Evolutionary conservation across 1,140 invertebrate genomes (phyloP).

Genomic region (Meloidogyne hapla): DNA sequence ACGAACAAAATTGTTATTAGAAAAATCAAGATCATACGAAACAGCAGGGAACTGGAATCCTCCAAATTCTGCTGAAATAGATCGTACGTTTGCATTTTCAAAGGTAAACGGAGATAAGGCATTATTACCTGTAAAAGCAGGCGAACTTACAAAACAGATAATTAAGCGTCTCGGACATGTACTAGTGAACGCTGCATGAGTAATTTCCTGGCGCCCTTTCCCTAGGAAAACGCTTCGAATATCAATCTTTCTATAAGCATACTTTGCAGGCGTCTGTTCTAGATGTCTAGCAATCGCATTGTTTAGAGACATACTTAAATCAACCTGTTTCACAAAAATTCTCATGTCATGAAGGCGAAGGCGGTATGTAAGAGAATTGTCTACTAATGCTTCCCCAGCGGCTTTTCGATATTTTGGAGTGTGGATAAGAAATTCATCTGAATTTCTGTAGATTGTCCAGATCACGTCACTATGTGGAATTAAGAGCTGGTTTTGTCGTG

Average conservation of each 20-base stretch:
- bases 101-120: slow-evolving; percentile 33
- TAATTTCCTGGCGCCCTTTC: slow-evolving; percentile 26
- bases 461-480: too few relatives aligned
- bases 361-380: neutral
- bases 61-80: slow-evolving; percentile 23
- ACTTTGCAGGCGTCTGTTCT: slow-evolving; percentile 20
- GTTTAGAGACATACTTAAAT: slow-evolving; percentile 33
- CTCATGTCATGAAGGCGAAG: slow-evolving; percentile 20
- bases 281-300: slow-evolving; percentile 23
- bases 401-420: too few relatives aligned
- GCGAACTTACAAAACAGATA: slow-evolving; percentile 4
- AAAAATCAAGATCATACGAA: slow-evolving; percentile 15
- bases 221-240: slow-evolving; percentile 25
- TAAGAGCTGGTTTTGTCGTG: too few relatives aligned
- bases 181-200: slow-evolving; percentile 17
- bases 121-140: slow-evolving; percentile 8
- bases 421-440: too few relatives aligned
- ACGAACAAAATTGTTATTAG: neutral
- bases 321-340: slow-evolving; percentile 29
- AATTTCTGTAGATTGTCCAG: too few relatives aligned
- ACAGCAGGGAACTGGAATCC: slow-evolving; percentile 24
- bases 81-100: slow-evolving; percentile 28
- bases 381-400: too few relatives aligned
- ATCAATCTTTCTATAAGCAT: slow-evolving; percentile 12
- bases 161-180: slow-evolving; percentile 25